phyloP scores from a whole-genome alignment of 2,888 invertebrate genomes.

The Coelinius sp. region DNA sequence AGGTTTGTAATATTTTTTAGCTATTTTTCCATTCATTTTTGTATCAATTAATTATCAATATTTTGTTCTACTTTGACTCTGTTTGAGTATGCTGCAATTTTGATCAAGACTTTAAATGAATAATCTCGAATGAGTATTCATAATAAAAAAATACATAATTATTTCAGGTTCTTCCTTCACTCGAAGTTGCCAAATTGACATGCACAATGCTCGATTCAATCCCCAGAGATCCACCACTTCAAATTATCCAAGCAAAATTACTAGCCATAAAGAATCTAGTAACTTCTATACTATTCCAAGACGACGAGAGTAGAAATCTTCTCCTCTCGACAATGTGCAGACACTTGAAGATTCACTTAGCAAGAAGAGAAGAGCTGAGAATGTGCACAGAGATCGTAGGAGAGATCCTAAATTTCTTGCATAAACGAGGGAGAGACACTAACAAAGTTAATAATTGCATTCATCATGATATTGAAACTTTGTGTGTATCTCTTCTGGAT shows the following conservation, averaged over 20 bases:
- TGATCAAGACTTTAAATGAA: too few species aligned
- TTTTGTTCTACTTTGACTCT: too few species aligned
- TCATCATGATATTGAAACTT: constrained; percentile 86
- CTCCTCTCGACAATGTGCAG: constrained; percentile 87
- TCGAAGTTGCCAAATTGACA: constrained; percentile 85
- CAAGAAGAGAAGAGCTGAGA: constrained; percentile 84
- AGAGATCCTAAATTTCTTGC: constrained; percentile 82
- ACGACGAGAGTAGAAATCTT: constrained; percentile 87
- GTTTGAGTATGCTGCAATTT: too few species aligned
- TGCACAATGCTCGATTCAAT: constrained; percentile 84
- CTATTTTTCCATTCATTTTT: too few species aligned
- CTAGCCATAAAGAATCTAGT: constrained; percentile 87
- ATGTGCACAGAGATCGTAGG: constrained; percentile 90
- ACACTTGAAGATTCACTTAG: constrained; percentile 87
- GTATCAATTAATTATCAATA: too few species aligned
- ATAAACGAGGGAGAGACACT: constrained; percentile 73
- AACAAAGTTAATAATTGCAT: constrained; percentile 76
- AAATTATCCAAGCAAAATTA: constrained; percentile 85
- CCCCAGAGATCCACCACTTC: constrained; percentile 78
- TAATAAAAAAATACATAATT: too few species aligned
- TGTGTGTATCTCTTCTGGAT: constrained; percentile 85
- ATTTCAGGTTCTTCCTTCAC: constrained; percentile 73
- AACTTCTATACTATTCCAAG: constrained; percentile 80
- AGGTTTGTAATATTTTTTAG: constrained; percentile 72
- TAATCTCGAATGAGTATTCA: too few species aligned